A percentile compares a stretch with the other conserved stretches of the same genome.
phyloP scores from a whole-genome alignment of 2,797 vertebrate genomes.

The Falco columbarius region DNA sequence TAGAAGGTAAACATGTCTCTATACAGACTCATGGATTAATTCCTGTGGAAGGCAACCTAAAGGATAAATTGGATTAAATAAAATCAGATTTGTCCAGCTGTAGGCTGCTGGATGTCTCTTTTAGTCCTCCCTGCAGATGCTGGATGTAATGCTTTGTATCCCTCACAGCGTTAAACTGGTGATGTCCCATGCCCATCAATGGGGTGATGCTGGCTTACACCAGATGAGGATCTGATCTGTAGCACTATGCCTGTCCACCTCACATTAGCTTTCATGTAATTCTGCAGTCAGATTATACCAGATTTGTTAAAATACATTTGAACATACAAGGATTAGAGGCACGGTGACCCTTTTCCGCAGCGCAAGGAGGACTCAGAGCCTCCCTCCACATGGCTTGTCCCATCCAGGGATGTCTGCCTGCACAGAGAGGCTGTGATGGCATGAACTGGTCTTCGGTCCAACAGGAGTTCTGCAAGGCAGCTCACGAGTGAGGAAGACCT shows the following conservation, averaged over 20 bases:
- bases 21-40: neutral
- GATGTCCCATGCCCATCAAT: neutral
- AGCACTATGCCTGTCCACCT: neutral
- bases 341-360: neutral
- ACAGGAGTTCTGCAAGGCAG: neutral
- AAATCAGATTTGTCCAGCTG: neutral
- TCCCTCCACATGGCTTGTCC: fast-evolving
- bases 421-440: neutral
- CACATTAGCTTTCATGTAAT: neutral
- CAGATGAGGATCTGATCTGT: neutral
- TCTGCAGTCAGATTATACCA: neutral
- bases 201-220: neutral
- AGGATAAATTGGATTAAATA: neutral
- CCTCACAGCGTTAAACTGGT: fast-evolving
- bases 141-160: neutral
- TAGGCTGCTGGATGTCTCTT: neutral
- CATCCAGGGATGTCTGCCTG: fast-evolving
- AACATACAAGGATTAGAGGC: neutral
- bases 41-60: neutral
- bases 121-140: neutral
- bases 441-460: neutral
- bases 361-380: neutral
- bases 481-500: neutral
- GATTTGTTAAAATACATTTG: neutral
- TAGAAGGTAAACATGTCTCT: neutral